Base-by-base conservation (phyloP, 2,113 vertebrate species). In the Laticauda laticaudata region DNA sequence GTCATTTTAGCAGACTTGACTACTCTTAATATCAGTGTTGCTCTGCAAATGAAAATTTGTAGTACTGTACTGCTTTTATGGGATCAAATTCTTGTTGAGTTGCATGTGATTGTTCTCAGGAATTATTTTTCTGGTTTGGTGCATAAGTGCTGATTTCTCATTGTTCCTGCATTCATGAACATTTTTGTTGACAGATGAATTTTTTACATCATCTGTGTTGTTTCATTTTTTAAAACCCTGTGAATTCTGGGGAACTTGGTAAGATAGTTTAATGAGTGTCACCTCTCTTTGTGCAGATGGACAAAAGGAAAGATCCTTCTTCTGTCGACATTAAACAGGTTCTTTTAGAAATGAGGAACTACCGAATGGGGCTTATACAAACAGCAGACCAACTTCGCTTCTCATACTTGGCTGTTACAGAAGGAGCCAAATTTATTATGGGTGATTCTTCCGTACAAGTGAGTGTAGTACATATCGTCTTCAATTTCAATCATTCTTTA, bases 331-430 rank as follows among this genome's bases (percentile, higher is more conserved):
- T 99, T 61, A 99, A 98, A 14, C 98, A 99, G 21, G 98, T 99
- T 55, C 98, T 99, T 23, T 97, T 99, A 86, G 99, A 99, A 91
- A 99, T 99, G 99, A 97, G 99, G 45, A 98, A 97, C 29, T 98
- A 98, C 93, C 97, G 99, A 12, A 99, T 99, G 99, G 99, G 99
- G 0, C 98, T 99, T 87, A 99, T 99, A 93, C 99, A 99, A 97
- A 99, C 99, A 0, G 98, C 99, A 0, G 99, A 99, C 93, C 99
- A 99, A 95, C 98, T 99, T 43, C 98, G 99, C 0, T 99, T 99
- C 97, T 99, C 99, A 94, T 99, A 99, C 97, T 94, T 99, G 0
- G 99, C 99, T 39, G 98, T 99, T 89, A 99, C 98, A 0, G 99
- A 99, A 95, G 99, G 99, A 29, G 99, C 99, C 94, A 99, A 98